phyloP scores from a whole-genome alignment of 2,113 vertebrate species.

The Tetrax tetrax region DNA sequence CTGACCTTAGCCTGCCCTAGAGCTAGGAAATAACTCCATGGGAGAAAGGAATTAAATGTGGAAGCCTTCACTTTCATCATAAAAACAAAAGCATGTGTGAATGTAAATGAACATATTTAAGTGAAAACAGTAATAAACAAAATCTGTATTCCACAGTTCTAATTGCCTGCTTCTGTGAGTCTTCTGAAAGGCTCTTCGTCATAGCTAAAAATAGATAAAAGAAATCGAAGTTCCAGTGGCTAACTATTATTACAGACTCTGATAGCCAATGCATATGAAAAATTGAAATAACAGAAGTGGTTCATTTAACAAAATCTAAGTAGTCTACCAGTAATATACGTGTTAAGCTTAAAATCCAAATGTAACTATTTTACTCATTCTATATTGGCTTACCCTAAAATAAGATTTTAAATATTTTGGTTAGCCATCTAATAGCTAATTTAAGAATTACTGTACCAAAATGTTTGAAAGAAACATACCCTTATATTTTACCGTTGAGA shows the following conservation, averaged over 20 bases:
- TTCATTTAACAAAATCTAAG: background rate
- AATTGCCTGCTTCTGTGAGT: background rate
- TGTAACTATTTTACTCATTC: background rate
- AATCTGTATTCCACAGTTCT: background rate
- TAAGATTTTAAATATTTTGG: background rate
- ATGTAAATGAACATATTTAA: slow-evolving; percentile 1
- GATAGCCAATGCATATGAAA: background rate
- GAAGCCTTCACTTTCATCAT: background rate
- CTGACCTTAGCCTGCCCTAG: background rate
- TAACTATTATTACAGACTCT: background rate
- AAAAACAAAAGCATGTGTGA: background rate
- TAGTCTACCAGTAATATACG: background rate
- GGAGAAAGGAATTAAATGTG: background rate
- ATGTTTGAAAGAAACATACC: background rate
- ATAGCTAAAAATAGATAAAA: background rate
- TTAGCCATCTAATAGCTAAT: background rate
- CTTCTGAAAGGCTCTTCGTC: background rate
- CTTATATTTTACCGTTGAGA: background rate
- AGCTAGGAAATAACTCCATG: background rate
- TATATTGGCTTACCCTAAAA: background rate
- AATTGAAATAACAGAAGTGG: background rate
- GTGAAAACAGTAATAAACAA: slow-evolving; percentile 17
- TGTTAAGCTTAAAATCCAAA: background rate
- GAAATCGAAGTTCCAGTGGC: background rate
- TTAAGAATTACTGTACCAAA: background rate